Evolutionary conservation across 2,888 invertebrate genomes (phyloP).

Genomic region (Tetanocera ferruginea): DNA sequence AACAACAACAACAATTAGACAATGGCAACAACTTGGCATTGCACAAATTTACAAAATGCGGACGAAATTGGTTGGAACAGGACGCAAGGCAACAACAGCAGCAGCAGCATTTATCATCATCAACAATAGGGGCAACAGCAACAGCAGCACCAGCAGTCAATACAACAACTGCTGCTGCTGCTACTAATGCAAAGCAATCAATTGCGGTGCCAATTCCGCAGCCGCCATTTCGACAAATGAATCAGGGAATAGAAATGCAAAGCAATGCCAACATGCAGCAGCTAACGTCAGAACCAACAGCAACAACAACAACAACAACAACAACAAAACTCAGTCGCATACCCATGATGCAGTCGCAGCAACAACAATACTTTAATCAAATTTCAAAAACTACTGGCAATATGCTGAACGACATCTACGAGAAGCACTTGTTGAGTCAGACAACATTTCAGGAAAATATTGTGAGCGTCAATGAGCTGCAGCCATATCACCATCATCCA

Average conservation of each 20-base stretch:
- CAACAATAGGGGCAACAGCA: constrained; percentile 34
- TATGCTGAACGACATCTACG: constrained; percentile 64
- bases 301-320: constrained; percentile 32
- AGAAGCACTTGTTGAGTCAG: constrained; percentile 64
- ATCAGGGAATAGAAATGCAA: constrained; percentile 47
- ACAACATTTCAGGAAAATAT: constrained; percentile 57
- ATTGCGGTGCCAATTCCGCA: constrained; percentile 57
- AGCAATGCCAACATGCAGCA: constrained; percentile 40
- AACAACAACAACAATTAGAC: constrained; percentile 32
- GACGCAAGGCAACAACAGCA: constrained; percentile 16
- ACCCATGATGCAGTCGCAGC: constrained; percentile 49
- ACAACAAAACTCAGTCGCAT: constrained; percentile 46
- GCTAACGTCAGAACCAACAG: constrained; percentile 42
- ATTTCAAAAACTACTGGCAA: constrained; percentile 64
- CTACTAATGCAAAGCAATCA: constrained; percentile 51
- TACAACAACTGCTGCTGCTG: constrained; percentile 40
- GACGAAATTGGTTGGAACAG: background rate
- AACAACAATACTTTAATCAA: constrained; percentile 61
- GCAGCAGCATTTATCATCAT: constrained; percentile 38
- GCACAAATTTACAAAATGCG: constrained; percentile 17
- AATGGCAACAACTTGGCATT: constrained; percentile 6
- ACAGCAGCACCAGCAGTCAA: constrained; percentile 3
- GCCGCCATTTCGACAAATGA: constrained; percentile 38
- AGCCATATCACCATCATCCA: constrained; percentile 31
- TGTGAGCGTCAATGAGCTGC: constrained; percentile 33